A percentile compares a stretch with the other conserved stretches of the same genome.
Conservation (phyloP, 2,113 vertebrate species). For the Octodon degus region DNA sequence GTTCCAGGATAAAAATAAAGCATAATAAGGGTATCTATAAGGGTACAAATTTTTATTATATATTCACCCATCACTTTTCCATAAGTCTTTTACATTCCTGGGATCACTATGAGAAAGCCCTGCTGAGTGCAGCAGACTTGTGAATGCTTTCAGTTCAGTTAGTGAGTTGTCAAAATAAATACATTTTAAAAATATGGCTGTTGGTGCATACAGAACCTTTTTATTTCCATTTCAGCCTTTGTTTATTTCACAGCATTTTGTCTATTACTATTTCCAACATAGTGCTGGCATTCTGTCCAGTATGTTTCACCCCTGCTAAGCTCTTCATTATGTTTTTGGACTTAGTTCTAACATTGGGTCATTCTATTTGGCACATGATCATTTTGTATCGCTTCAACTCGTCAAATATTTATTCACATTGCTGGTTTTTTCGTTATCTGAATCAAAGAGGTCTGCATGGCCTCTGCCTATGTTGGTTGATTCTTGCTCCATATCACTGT, state of each 20-base stretch:
- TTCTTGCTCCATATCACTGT: not conserved
- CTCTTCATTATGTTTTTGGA: not conserved
- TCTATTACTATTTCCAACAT: not conserved
- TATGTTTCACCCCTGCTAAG: not conserved
- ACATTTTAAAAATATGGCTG: not conserved
- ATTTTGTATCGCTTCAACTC: not conserved
- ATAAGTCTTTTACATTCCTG: not conserved
- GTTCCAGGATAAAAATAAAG: not conserved
- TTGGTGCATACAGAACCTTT: not conserved
- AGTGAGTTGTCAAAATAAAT: not conserved
- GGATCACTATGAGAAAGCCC: not conserved
- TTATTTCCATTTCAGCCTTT: not conserved
- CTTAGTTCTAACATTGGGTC: not conserved
- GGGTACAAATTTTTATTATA: not conserved
- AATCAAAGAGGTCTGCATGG: not conserved
- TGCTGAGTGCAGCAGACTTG: not conserved
- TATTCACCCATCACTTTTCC: not conserved
- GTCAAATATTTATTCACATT: not conserved
- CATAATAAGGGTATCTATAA: not conserved
- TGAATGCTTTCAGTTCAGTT: not conserved
- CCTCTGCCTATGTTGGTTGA: not conserved
- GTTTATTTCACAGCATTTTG: not conserved
- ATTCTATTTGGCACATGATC: not conserved
- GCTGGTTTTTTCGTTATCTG: not conserved
- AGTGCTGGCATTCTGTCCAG: not conserved